Evolutionary conservation across 2,888 invertebrate genomes (phyloP), one percentile per base, ranked within the genome.

Genomic region (Drosophila aldrichi): DNA sequence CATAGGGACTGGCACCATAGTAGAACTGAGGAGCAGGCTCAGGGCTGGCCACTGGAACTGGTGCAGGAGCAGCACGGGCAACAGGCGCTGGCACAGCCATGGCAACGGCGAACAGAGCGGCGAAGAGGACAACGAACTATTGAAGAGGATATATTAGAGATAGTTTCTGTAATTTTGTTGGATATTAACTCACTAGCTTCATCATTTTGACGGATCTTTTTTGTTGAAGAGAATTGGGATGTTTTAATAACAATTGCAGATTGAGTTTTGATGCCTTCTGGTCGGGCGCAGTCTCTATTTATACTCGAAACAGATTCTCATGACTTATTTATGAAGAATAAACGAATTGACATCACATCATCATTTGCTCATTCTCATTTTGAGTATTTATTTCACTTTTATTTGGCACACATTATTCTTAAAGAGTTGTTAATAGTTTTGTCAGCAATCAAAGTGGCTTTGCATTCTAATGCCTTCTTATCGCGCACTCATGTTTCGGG

Each of bases 1-100:
- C 89, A 57, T 91, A 92, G n/a, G 92, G 91, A 32, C 82, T 82
- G 29, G 77, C 86, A 14, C 91, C 83, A 51, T 91, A 91, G 44
- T 89, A 91, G 43, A 81, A 79, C 64, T 92, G 92, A 9, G 92
- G 91, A 7, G 82, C 79, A 49, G 91, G 91, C 36, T 79, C 79
- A 2, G 90, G 91, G 20, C 73, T 82, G 54, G 90, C 90, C n/a
- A 77, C 58, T 2, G 91, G 89, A 6, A 80, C 70, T 32, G 91
- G 90, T 0, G 70, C 66, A 12, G 91, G 86, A 10, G 81, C 77
- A 9, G 90, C 88, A 51, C 83, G 82, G 12, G 91, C 74, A 49
- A 77, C 59, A 9, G 91, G 92, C 1, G 86, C 77, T 22, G 91
- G 92, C 5, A 77, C 81, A 61, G 92, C 91, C 65, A 88, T 44